Conservation (phyloP, 2,797 vertebrate species). For the Enteromius viviparus region DNA sequence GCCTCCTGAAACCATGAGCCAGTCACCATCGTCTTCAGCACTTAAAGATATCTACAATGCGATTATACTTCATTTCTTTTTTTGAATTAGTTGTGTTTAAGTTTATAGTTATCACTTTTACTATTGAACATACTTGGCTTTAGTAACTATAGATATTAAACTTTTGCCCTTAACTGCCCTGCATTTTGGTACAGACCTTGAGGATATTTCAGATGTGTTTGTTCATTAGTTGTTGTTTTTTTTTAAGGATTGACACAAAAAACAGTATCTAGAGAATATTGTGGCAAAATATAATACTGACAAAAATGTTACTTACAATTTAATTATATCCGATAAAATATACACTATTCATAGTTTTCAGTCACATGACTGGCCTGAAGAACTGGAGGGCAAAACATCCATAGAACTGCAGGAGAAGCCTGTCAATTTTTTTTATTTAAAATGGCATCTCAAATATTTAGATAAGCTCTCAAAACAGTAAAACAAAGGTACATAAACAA, state of each 20-base stretch:
- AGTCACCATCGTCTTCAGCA: slow-evolving; percentile 14
- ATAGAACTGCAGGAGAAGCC: too few relatives aligned
- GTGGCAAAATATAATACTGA: not conserved
- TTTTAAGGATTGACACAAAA: not conserved
- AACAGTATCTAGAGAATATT: not conserved
- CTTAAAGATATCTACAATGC: not conserved
- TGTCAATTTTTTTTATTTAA: too few relatives aligned
- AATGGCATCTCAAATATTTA: too few relatives aligned
- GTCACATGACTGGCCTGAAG: too few relatives aligned
- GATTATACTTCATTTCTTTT: not conserved
- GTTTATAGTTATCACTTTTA: too few relatives aligned
- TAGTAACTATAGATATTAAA: not conserved
- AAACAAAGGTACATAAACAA: too few relatives aligned
- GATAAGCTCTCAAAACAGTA: too few relatives aligned
- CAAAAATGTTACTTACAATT: not conserved
- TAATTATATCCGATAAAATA: not conserved
- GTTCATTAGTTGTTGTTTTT: not conserved
- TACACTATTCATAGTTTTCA: too few relatives aligned
- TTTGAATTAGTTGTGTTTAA: not conserved
- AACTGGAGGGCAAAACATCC: too few relatives aligned
- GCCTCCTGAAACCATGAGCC: slow-evolving; percentile 25
- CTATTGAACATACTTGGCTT: not conserved
- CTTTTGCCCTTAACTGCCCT: not conserved
- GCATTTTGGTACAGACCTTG: not conserved
- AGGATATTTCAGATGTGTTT: not conserved